Percentiles rank a stretch among this genome's conserved stretches.
Conservation (phyloP, 1,140 invertebrate species). For the Dendrolimus kikuchii region DNA sequence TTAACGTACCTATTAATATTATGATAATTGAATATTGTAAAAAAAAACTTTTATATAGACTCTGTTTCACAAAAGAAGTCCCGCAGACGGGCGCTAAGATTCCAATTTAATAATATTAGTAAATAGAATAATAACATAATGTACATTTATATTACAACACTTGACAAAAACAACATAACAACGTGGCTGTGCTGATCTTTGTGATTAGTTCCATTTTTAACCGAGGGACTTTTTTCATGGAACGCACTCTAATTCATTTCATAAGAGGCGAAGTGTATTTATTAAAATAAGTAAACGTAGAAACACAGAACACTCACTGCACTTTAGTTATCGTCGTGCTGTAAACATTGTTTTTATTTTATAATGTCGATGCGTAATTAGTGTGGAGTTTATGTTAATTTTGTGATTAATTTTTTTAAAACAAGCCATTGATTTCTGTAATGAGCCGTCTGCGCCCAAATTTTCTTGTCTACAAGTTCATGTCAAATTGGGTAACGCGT, state of each 20-base stretch:
- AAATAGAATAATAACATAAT: no score
- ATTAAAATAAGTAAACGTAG: conserved; percentile 45
- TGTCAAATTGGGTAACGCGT: conserved; percentile 35
- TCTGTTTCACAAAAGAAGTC: no score
- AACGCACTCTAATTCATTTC: not conserved
- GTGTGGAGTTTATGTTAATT: conserved; percentile 65
- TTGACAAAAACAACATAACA: no score
- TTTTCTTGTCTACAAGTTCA: conserved; percentile 30
- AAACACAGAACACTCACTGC: conserved; percentile 55
- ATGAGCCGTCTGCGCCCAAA: conserved; percentile 47
- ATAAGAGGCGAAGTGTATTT: conserved; percentile 1
- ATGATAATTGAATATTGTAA: no score
- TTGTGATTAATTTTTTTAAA: conserved; percentile 53
- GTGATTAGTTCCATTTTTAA: no score
- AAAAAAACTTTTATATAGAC: no score
- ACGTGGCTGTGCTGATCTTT: no score
- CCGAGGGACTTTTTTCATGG: no score
- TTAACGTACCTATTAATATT: no score
- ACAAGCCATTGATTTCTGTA: conserved; percentile 57
- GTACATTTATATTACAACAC: no score
- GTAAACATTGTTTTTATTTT: conserved; percentile 51
- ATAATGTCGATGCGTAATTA: conserved; percentile 67
- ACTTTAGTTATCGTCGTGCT: conserved; percentile 69
- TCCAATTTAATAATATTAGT: no score
- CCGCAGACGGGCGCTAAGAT: no score